Evolutionary conservation across 2,888 invertebrate genomes (phyloP).

Genomic region (Byasa hedistus): DNA sequence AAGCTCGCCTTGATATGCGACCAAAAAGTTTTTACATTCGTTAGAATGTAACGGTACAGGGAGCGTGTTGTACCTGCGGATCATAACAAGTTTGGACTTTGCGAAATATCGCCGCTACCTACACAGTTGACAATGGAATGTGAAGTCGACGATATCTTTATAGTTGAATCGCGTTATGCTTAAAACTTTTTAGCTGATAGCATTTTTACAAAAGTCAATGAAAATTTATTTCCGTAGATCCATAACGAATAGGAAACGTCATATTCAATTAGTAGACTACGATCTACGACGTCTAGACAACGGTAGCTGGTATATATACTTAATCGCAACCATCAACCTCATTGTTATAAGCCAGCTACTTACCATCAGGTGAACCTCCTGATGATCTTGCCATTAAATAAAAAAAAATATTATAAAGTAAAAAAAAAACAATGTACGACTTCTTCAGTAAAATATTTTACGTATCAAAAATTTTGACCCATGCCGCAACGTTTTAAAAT

Average conservation of each 20-base stretch:
- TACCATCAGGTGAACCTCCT: too few relatives aligned
- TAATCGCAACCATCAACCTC: too few relatives aligned
- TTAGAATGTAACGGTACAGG: constrained; percentile 43
- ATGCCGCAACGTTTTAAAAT: too few relatives aligned
- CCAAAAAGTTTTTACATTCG: constrained; percentile 55
- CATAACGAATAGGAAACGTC: neutral
- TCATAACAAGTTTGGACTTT: constrained; percentile 65
- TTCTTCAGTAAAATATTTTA: too few relatives aligned
- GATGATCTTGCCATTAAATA: too few relatives aligned
- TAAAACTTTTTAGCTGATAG: neutral
- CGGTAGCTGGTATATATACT: too few relatives aligned
- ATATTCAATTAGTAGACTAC: too few relatives aligned
- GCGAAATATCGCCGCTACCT: constrained; percentile 37
- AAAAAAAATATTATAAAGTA: too few relatives aligned
- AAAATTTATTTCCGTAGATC: neutral
- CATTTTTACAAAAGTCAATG: neutral
- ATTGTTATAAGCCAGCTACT: too few relatives aligned
- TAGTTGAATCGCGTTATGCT: neutral
- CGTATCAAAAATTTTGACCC: too few relatives aligned
- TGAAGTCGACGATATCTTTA: neutral
- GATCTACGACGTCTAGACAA: too few relatives aligned
- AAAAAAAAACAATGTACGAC: too few relatives aligned
- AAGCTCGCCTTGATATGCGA: neutral
- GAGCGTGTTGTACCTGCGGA: constrained; percentile 41
- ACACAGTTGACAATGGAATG: constrained; percentile 1